A percentile compares a stretch with the other conserved stretches of the same genome.
These are phyloP conservation scores for Monomorium pharaonis DNA, from an alignment of 1,140 invertebrate genomes.

Conservation along the genomic window DNA sequence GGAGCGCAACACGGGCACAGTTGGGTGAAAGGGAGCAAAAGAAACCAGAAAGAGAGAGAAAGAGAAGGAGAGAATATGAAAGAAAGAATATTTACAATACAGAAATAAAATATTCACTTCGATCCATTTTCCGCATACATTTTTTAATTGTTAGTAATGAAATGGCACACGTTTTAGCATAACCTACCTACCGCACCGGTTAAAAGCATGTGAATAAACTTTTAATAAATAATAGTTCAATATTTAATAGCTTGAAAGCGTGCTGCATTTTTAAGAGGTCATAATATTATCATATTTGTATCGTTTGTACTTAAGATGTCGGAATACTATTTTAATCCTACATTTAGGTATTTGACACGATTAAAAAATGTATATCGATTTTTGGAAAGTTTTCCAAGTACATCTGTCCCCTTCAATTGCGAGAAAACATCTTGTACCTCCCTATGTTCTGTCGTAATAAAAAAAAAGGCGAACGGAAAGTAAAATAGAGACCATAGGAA, in stretches of 20 bases:
- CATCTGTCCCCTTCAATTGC: neutral
- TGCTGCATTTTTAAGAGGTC: neutral
- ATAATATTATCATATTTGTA: too few species aligned
- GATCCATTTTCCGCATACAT: conserved; percentile 42
- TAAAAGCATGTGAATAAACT: conserved; percentile 1
- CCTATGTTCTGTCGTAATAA: neutral
- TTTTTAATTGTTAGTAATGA: conserved; percentile 54
- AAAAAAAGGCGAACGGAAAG: neutral
- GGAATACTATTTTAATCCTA: neutral
- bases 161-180: conserved; percentile 8
- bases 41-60: neutral
- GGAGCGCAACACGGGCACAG: neutral
- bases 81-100: neutral
- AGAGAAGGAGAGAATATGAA: neutral
- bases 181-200: neutral
- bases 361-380: neutral
- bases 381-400: neutral
- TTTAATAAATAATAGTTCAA: conserved; percentile 13
- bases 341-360: neutral
- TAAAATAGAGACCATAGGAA: neutral
- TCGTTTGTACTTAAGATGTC: too few species aligned
- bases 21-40: too few species aligned
- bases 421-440: neutral
- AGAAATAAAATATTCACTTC: conserved; percentile 33
- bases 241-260: neutral